Base-by-base conservation (phyloP, 2,113 vertebrate species). In the Glareola pratincola region DNA sequence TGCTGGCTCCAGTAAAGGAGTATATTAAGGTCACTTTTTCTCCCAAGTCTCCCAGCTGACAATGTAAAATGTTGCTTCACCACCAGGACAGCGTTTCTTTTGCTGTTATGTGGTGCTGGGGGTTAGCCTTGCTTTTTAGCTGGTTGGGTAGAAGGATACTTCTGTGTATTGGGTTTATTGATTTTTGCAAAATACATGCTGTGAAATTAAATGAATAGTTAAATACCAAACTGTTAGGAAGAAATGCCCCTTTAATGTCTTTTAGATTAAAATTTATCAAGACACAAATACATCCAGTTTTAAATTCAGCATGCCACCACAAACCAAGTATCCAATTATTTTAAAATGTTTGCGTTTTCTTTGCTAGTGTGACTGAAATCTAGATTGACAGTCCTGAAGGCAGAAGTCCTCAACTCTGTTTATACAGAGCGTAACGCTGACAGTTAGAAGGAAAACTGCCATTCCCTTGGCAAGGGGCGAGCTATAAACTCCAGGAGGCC, bases 131-230 rank as follows among this genome's bases (percentile, higher is more conserved):
- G 39, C 30, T 77, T 92, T 85, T 43, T 8, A 8, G 36, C 32
- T 89, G 68, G 34, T 60, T 74, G 48, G n/a, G 11, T 64, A 24
- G 45, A 77, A 72, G 92, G 30, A 53, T 73, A 14, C 41, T 50
- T 92, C 53, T 48, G 1, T 68, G 45, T 50, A 47, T 92, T 74
- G 36, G 60, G 12, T 57, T 90, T 94, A 94, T 60, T 87, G 78
- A 92, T 83, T 97, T 95, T 91, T 95, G 60, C 74, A 93, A 97
- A 94, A 85, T 81, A 77, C 26, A 80, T 26, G 76, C n/a, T 74
- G 73, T 84, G 83, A 89, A 91, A 91, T 86, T 54, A 83, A 76
- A 87, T 91, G 36, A 75, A 27, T 91, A 90, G 86, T 68, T 82
- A 81, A 88, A 89, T 47, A 36, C 85, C 37, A 62, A 96, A 53